Evolutionary conservation across 2,888 invertebrate species (phyloP).

Genomic region (Thereva unica): DNA sequence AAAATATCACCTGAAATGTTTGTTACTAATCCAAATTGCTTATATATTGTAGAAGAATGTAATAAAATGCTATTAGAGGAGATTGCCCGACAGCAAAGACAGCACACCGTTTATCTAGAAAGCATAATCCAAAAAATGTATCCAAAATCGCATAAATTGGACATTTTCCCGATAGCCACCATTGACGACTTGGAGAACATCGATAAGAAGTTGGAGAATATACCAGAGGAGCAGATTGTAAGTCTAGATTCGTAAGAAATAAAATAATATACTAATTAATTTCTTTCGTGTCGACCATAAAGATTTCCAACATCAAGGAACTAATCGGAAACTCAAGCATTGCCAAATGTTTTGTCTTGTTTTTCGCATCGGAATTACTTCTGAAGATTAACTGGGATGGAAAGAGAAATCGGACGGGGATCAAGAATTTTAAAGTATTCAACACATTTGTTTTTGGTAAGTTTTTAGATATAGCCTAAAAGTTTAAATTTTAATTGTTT

Average conservation of each 20-base stretch:
- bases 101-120: background rate
- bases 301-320: constrained; percentile 6
- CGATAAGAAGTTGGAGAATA: background rate
- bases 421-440: constrained; percentile 1
- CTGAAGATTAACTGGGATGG: constrained; percentile 17
- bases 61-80: too few species aligned
- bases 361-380: background rate
- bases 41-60: too few species aligned
- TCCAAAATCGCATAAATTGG: background rate
- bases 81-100: too few species aligned
- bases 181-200: background rate
- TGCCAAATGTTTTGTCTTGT: background rate
- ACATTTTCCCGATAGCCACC: background rate
- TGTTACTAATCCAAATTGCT: too few species aligned
- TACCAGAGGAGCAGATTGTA: background rate
- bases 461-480: background rate
- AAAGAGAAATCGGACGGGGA: background rate
- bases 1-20: too few species aligned
- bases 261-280: background rate
- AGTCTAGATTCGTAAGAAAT: background rate
- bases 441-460: constrained; percentile 8
- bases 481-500: background rate
- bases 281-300: background rate
- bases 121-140: background rate
- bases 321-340: constrained; percentile 1